Conservation (phyloP, 1,140 invertebrate species). For the Ceratosolen fusciceps region DNA sequence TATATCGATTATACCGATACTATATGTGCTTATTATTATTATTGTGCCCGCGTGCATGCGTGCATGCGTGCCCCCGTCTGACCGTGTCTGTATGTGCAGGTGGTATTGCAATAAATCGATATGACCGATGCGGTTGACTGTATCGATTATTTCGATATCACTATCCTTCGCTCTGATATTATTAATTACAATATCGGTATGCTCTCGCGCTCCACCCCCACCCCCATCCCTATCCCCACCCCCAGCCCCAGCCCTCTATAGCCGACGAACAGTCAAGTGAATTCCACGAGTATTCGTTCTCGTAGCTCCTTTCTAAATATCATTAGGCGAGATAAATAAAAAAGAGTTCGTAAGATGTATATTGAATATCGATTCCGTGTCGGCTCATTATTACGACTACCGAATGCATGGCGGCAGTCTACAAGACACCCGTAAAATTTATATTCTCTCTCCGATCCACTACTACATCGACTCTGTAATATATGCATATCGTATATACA, state of each 20-base stretch:
- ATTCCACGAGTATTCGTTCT: neutral
- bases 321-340: conserved; percentile 8
- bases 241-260: too few relatives aligned
- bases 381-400: neutral
- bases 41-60: neutral
- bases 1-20: conserved; percentile 14
- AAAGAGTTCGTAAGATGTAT: neutral
- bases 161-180: conserved; percentile 8
- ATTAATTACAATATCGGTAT: conserved; percentile 13
- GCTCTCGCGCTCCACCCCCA: neutral
- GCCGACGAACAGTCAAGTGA: neutral
- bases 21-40: conserved; percentile 7
- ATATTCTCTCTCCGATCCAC: neutral
- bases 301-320: neutral
- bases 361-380: conserved; percentile 7
- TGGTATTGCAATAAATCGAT: conserved; percentile 18
- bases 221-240: too few relatives aligned
- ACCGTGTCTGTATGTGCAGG: neutral
- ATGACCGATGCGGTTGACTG: conserved; percentile 9
- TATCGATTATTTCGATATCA: conserved; percentile 2
- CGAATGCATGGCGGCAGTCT: neutral
- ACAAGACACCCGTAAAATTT: neutral
- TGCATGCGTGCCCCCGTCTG: neutral
- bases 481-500: too few relatives aligned
- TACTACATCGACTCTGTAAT: neutral